These are phyloP conservation scores for Drosophila conformis DNA, from an alignment of 2,888 invertebrate species.

Conservation along the genomic window DNA sequence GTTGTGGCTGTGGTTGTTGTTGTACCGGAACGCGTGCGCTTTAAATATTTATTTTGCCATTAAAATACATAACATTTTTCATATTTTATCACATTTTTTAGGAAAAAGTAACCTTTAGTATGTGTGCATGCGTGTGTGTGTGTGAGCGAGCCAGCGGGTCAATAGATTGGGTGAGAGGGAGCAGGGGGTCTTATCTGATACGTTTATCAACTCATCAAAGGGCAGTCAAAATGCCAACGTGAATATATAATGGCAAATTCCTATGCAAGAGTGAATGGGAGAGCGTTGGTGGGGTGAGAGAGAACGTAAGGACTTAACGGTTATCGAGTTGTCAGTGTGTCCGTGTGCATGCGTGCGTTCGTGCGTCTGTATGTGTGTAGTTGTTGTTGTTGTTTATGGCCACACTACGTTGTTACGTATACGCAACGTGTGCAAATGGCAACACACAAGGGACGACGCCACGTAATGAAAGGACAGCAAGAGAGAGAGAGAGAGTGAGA, in stretches of 20 bases:
- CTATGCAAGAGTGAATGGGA: conserved; percentile 7
- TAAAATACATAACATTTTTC: conserved; percentile 19
- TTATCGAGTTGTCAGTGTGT: conserved; percentile 20
- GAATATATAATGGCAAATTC: conserved; percentile 68
- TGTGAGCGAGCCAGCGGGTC: background rate
- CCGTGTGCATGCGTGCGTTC: background rate
- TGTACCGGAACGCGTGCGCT: conserved; percentile 53
- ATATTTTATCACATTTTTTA: conserved; percentile 36
- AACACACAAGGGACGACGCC: conserved; percentile 62
- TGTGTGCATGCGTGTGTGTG: conserved; percentile 9
- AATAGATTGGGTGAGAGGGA: background rate
- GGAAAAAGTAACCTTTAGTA: conserved; percentile 4
- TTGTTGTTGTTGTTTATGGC: conserved; percentile 60
- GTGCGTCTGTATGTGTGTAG: conserved; percentile 14
- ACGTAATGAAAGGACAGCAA: conserved; percentile 22
- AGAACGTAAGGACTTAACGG: conserved; percentile 35
- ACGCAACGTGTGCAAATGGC: conserved; percentile 76
- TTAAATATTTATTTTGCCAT: conserved; percentile 46
- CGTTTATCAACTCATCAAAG: conserved; percentile 72
- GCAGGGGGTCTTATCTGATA: conserved; percentile 41
- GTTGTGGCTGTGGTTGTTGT: conserved; percentile 10
- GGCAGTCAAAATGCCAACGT: conserved; percentile 69
- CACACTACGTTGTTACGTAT: conserved; percentile 69
- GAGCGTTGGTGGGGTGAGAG: background rate
- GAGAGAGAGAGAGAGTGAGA: conserved; percentile 11